Evolutionary conservation across 2,797 vertebrate species (phyloP).

Genomic region (Phalanger gymnotis): DNA sequence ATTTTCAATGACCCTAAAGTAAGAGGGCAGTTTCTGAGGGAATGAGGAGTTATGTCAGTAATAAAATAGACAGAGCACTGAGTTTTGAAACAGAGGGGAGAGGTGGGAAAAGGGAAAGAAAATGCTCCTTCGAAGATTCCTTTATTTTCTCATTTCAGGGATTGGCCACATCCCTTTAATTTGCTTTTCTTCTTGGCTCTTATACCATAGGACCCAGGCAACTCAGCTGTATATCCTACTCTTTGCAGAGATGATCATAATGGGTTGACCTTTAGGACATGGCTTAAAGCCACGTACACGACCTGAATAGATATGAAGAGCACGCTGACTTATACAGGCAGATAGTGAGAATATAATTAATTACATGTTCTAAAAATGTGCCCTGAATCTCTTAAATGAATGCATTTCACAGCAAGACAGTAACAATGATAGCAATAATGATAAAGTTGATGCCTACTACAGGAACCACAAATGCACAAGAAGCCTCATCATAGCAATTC

Average conservation of each 20-base stretch:
- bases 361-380: conserved; percentile 68
- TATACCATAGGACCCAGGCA: conserved; percentile 15
- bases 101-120: neutral
- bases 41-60: neutral
- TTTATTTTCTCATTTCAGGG: neutral
- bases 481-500: conserved; percentile 53
- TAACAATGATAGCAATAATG: conserved; percentile 65
- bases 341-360: conserved; percentile 59
- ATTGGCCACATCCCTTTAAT: neutral
- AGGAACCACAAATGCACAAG: conserved; percentile 67
- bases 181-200: neutral
- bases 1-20: conserved; percentile 5
- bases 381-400: conserved; percentile 63
- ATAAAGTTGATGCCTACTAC: conserved; percentile 43
- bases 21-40: neutral
- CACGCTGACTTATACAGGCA: conserved; percentile 48
- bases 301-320: conserved; percentile 62
- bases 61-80: conserved; percentile 12
- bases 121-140: neutral
- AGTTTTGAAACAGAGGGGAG: neutral
- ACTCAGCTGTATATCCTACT: neutral
- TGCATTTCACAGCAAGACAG: conserved; percentile 47
- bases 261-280: conserved; percentile 29
- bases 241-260: neutral
- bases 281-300: neutral